These are phyloP conservation scores for Oncorhynchus nerka DNA, from an alignment of 2,113 vertebrate species.

Conservation along the genomic window DNA sequence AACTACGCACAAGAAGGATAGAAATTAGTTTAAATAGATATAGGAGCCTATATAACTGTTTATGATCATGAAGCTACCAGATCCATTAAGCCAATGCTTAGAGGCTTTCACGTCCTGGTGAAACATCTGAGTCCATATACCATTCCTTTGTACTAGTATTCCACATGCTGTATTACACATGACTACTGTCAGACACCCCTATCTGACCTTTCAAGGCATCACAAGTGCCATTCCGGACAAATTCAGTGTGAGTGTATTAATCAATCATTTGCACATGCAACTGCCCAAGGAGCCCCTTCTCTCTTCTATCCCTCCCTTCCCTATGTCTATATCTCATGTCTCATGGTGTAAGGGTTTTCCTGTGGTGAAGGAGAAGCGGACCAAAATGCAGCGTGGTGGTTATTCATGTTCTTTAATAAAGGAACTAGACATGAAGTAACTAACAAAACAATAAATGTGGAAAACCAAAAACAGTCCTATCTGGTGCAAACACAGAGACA, in stretches of 20 bases:
- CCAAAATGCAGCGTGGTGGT: too few species aligned
- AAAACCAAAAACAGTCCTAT: too few species aligned
- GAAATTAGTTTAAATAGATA: not conserved
- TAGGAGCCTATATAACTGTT: not conserved
- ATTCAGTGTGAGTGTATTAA: not conserved
- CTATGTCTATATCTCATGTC: not conserved
- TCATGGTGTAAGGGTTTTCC: too few species aligned
- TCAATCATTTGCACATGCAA: too few species aligned
- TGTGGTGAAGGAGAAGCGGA: too few species aligned
- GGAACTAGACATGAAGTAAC: too few species aligned
- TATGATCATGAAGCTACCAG: not conserved
- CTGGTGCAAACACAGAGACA: too few species aligned
- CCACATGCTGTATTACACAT: not conserved
- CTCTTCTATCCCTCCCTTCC: slow-evolving; percentile 3
- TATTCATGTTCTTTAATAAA: too few species aligned
- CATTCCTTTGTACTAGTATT: too few species aligned
- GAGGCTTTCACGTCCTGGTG: slow-evolving; percentile 70
- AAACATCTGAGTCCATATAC: slow-evolving; percentile 45
- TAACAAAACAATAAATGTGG: too few species aligned
- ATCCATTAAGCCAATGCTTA: not conserved
- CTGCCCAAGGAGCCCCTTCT: not conserved
- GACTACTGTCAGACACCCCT: slow-evolving; percentile 35
- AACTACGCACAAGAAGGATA: not conserved
- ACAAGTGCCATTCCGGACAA: not conserved
- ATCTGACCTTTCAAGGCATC: not conserved